Base-by-base conservation (phyloP, 1,140 invertebrate species). In the Protaetia brevitarsis region DNA sequence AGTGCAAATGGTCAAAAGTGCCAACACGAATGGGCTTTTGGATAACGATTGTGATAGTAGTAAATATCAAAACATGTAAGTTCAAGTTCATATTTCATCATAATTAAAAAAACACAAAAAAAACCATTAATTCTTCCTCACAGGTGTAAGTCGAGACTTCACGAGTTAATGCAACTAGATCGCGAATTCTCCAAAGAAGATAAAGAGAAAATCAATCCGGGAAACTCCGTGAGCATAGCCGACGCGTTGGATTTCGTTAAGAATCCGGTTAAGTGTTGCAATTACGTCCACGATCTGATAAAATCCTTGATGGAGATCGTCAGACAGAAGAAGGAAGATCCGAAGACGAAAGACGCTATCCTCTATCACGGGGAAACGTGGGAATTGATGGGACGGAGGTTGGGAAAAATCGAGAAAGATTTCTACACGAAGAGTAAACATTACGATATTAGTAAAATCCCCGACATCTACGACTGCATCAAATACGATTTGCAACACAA, bases 1-100 rank as follows among this genome's bases (percentile, higher is more conserved):
- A 11, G 96, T 99, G 10, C 98, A 99, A 81, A 99, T 99, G 98
- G 98, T 99, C 0, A 99, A 99, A 79, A 97, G 93, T 73, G 97
- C 97, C 1, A 98, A 99, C 76, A 99, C 97, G 0, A 99, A 99
- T 81, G 97, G 97, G 2, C 79, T 99, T 8, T 79, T 99, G 26
- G 97, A 99, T 78, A 98, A 99, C 77, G 97, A 99, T 78, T 96
- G 95, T 75, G 96, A 97, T 79, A 95, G 93, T 19, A 94, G 92
- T 73, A 97, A 97, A 82, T 94, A 93, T 77, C 95, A 97, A 78
- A 94, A 95, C 77, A 91, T 94, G 94, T 96, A 82, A 89, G 91
- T 84, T 28, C 28, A 60, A 56, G 27, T 60, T 57, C 51, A 16
- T 62, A 13, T n/a, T 0, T 11, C n/a, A 37, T 23, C 19, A 37